These are phyloP conservation scores for Vombatus ursinus DNA, from an alignment of 2,113 vertebrate genomes.

Conservation along the genomic window DNA sequence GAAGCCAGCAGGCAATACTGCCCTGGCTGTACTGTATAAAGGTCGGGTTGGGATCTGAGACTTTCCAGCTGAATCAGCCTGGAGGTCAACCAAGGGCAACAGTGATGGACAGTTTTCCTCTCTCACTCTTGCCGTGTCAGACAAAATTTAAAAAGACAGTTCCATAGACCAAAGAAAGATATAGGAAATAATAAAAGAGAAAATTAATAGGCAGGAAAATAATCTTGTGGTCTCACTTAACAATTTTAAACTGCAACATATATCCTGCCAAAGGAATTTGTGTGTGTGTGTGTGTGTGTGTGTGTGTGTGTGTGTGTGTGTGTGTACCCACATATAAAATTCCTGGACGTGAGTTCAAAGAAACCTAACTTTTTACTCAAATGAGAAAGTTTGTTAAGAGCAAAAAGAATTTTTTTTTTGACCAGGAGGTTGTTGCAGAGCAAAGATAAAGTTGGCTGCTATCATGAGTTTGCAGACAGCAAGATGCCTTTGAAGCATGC, in stretches of 20 bases:
- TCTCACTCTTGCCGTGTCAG: background rate
- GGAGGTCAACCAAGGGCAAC: constrained; percentile 45
- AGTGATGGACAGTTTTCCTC: constrained; percentile 11
- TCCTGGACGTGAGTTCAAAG: constrained; percentile 56
- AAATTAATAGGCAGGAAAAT: constrained; percentile 2
- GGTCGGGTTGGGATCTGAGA: background rate
- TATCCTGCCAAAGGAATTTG: background rate
- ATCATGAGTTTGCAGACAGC: constrained; percentile 68
- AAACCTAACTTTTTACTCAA: constrained; percentile 42
- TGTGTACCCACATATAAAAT: background rate
- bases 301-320: background rate
- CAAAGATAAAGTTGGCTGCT: constrained; percentile 63
- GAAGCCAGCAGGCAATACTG: constrained; percentile 48
- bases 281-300: background rate
- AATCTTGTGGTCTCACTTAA: constrained; percentile 29
- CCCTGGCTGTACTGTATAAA: constrained; percentile 33
- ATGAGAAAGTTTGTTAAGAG: constrained; percentile 10
- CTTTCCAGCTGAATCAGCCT: constrained; percentile 49
- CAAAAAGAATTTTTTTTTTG: constrained; percentile 66
- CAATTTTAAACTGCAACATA: background rate
- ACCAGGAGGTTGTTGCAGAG: constrained; percentile 13
- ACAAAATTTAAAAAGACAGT: background rate
- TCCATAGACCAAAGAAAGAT: background rate
- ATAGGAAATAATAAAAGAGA: constrained; percentile 48
- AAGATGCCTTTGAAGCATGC: constrained; percentile 72